Evolutionary conservation across 2,797 vertebrate genomes (phyloP).

Genomic region (Smutsia gigantea): DNA sequence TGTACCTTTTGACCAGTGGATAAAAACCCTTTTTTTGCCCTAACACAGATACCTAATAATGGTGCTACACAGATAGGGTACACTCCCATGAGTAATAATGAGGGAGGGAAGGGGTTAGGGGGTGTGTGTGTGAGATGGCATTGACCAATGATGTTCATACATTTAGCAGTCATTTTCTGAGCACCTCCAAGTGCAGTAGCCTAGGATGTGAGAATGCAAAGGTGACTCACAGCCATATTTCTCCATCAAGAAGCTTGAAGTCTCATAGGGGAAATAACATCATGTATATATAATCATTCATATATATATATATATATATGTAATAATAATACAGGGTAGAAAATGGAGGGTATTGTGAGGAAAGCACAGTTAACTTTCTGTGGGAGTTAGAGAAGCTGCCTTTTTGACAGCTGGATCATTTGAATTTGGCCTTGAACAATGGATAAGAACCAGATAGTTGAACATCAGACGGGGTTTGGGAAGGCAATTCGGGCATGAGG

Average conservation of each 20-base stretch:
- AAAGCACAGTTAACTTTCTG: not conserved
- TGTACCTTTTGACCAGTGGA: not conserved
- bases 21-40: not conserved
- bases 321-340: not conserved
- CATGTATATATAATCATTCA: not conserved
- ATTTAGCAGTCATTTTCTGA: not conserved
- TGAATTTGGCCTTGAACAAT: not conserved
- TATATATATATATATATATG: too few relatives aligned
- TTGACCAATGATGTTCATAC: not conserved
- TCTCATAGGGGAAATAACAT: not conserved
- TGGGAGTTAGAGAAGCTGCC: not conserved
- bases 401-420: not conserved
- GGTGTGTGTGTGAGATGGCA: not conserved
- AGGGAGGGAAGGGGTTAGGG: not conserved
- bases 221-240: not conserved
- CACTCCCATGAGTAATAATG: not conserved
- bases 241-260: not conserved
- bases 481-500: not conserved
- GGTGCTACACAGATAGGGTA: not conserved
- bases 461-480: not conserved
- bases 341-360: not conserved
- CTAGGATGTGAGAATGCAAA: not conserved
- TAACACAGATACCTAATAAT: not conserved
- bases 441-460: not conserved
- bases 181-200: not conserved